Conservation (phyloP, 2,888 invertebrate species). For the Caenorhabditis uteleia region DNA sequence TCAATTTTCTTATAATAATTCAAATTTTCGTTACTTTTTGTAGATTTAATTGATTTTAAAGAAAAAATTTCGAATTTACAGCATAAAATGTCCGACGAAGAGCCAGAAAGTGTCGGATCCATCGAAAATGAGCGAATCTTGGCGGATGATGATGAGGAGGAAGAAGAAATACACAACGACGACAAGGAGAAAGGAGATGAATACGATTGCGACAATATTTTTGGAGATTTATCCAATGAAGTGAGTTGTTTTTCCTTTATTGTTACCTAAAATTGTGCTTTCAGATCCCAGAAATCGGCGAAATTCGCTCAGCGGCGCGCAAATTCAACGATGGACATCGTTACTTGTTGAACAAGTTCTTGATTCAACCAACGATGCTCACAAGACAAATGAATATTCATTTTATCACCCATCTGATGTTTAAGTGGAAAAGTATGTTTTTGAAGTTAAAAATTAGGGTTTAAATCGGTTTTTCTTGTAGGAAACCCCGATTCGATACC, state of each 20-base stretch:
- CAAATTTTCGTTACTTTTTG: not conserved
- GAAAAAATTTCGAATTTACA: not conserved
- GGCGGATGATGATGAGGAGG: not conserved
- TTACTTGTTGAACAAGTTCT: conserved; percentile 16
- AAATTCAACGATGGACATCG: conserved; percentile 22
- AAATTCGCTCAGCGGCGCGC: conserved; percentile 8
- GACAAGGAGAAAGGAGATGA: too few species aligned
- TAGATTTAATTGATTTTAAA: too few species aligned
- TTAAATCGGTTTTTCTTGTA: too few species aligned
- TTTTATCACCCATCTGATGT: too few species aligned
- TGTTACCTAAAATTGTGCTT: too few species aligned
- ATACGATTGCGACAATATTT: not conserved
- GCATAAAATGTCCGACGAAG: not conserved
- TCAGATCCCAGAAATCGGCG: conserved; percentile 5
- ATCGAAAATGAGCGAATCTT: too few species aligned
- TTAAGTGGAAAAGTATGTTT: too few species aligned
- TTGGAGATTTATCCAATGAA: not conserved
- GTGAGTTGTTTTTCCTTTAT: too few species aligned
- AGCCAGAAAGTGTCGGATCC: too few species aligned
- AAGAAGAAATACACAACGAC: not conserved
- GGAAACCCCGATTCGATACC: too few species aligned
- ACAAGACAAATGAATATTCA: conserved; percentile 2
- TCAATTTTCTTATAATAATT: too few species aligned
- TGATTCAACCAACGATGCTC: conserved; percentile 4
- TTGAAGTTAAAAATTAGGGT: too few species aligned